Conservation (phyloP, 2,888 invertebrate genomes). For the Heliconius erato region DNA sequence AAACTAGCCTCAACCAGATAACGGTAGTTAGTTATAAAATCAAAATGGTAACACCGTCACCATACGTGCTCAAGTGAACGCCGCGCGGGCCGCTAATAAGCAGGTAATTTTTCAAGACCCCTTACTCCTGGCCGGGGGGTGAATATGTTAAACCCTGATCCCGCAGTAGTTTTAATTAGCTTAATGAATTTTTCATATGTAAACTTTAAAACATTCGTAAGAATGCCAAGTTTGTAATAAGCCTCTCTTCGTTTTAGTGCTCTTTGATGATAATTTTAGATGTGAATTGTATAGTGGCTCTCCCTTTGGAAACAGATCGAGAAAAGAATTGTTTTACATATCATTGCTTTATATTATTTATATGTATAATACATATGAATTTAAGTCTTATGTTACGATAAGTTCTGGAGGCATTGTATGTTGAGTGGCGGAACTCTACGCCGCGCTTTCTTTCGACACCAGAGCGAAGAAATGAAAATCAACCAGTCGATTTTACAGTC, state of each 20-base stretch:
- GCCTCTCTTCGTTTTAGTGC: constrained; percentile 32
- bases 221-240: constrained; percentile 41
- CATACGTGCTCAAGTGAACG: constrained; percentile 70
- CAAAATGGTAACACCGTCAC: constrained; percentile 46
- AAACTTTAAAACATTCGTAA: constrained; percentile 48
- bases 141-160: constrained; percentile 77
- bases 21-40: constrained; percentile 39
- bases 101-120: constrained; percentile 65
- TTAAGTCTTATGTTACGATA: background rate
- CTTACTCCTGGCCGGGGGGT: constrained; percentile 65
- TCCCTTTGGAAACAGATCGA: constrained; percentile 16
- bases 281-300: constrained; percentile 25
- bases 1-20: constrained; percentile 28
- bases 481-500: too few relatives aligned
- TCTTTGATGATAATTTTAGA: constrained; percentile 27
- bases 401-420: too few relatives aligned
- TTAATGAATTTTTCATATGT: constrained; percentile 71
- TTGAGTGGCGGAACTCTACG: too few relatives aligned
- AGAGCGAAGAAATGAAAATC: too few relatives aligned
- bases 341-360: background rate
- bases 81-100: constrained; percentile 64
- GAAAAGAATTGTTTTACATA: constrained; percentile 25
- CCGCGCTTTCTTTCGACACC: too few relatives aligned
- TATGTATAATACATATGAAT: background rate
- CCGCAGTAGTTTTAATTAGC: constrained; percentile 62